Base-by-base conservation (phyloP, 2,113 vertebrate genomes). In the Uropsilus gracilis region DNA sequence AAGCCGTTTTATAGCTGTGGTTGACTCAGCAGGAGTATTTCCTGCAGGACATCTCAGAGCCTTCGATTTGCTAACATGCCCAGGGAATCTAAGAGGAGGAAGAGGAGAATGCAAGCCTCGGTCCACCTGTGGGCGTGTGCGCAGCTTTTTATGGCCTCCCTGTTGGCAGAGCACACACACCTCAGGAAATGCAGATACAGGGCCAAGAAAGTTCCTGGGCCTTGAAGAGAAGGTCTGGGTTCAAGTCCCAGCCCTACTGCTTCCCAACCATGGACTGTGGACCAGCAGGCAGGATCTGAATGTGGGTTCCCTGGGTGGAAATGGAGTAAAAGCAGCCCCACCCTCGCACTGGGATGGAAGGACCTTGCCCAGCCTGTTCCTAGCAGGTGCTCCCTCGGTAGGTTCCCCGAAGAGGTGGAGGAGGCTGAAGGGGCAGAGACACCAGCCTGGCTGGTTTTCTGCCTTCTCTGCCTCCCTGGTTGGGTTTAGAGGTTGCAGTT, bases 121-220 rank as follows among this genome's bases (percentile, higher is more conserved):
- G 10, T 0, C 4, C 4, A 2, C 42, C 50, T 22, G 68, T 37
- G 82, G 46, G 5, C 11, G 18, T 14, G n/a, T 3, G 13, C 6
- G 2, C 20, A 14, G 71, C 66, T 72, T 18, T 39, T 32, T 24
- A 13, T 0, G 2, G 32, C 42, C 20, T 6, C 8, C 5, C 14
- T 9, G 18, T 6, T 5, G 81, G 37, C 34, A 32, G 91, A n/a
- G 30, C 12, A 0, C 3, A 30, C 9, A 0, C 2, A 0, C 8
- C 14, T n/a, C 57, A 24, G 53, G 50, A 66, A 22, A 18, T 26
- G n/a, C 9, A 6, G 42, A 0, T 0, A 0, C 3, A 50, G 24
- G 12, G 55, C 69, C 30, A 11, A 2, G 46, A n/a, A 53, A 12
- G 53, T 48, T 20, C 61, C 37, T 42, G 89, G 63, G 44, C 26